phyloP scores from a whole-genome alignment of 2,797 vertebrate genomes.

The Trachurus trachurus region DNA sequence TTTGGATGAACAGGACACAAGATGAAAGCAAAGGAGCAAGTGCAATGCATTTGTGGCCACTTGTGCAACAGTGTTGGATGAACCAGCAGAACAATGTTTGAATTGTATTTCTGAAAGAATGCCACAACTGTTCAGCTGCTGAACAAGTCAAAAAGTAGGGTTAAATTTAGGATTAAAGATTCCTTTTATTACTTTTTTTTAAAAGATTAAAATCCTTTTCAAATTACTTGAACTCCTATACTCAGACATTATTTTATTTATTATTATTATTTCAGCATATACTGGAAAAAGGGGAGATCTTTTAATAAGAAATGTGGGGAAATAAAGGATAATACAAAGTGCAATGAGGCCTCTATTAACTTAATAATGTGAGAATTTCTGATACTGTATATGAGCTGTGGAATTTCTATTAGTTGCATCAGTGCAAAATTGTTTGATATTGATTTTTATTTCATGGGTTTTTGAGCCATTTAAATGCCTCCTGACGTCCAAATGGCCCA shows the following conservation, averaged over 20 bases:
- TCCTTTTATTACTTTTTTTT: no score
- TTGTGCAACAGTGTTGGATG: no score
- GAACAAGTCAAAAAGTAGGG: no score
- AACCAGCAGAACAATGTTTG: no score
- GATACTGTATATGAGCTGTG: neutral
- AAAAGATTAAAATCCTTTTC: no score
- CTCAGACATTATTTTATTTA: neutral
- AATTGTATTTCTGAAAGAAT: neutral
- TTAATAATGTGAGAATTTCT: no score
- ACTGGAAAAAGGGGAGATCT: neutral
- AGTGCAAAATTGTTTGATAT: conserved; percentile 10
- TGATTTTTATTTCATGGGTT: conserved; percentile 43
- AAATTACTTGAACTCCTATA: neutral
- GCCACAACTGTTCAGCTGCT: no score
- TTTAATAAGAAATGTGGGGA: neutral
- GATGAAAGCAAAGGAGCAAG: neutral
- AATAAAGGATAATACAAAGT: neutral
- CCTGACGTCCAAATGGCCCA: conserved; percentile 33
- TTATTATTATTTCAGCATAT: neutral
- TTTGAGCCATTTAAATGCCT: conserved; percentile 26
- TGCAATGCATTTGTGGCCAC: neutral
- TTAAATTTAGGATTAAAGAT: neutral
- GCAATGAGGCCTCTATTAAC: neutral
- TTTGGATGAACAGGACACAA: neutral
- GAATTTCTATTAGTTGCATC: conserved; percentile 16